Evolutionary conservation across 2,113 vertebrate species (phyloP).

Genomic region (Pimephales promelas): DNA sequence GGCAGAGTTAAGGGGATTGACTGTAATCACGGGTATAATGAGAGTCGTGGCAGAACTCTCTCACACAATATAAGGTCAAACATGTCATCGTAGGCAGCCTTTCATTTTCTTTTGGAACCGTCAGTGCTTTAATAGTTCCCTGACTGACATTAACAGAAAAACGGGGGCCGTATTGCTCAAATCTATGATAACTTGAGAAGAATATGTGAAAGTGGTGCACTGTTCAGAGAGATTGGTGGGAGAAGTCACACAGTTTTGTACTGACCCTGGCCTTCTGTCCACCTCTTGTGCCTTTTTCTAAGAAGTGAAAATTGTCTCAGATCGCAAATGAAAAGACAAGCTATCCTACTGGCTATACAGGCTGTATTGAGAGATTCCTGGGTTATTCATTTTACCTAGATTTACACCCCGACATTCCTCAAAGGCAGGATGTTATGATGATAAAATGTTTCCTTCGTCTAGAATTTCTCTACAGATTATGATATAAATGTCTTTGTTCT

Average conservation of each 20-base stretch:
- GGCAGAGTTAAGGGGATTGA: constrained; percentile 47
- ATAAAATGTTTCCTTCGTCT: not conserved
- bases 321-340: constrained; percentile 4
- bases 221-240: constrained; percentile 20
- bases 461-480: constrained; percentile 15
- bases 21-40: constrained; percentile 49
- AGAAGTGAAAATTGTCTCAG: not conserved
- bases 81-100: constrained; percentile 53
- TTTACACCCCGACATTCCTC: not conserved
- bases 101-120: constrained; percentile 55
- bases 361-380: not conserved
- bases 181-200: constrained; percentile 54
- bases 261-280: not conserved
- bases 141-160: constrained; percentile 61
- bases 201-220: constrained; percentile 32
- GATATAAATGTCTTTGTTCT: not conserved
- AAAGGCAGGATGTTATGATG: constrained; percentile 10
- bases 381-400: not conserved
- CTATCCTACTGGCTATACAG: not conserved
- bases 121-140: constrained; percentile 55
- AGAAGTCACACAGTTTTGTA: not conserved
- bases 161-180: constrained; percentile 42
- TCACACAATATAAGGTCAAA: constrained; percentile 57
- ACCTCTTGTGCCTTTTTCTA: not conserved
- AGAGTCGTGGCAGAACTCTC: constrained; percentile 50